phyloP scores from a whole-genome alignment of 2,797 vertebrate genomes.

The Peromyscus melanophrys region DNA sequence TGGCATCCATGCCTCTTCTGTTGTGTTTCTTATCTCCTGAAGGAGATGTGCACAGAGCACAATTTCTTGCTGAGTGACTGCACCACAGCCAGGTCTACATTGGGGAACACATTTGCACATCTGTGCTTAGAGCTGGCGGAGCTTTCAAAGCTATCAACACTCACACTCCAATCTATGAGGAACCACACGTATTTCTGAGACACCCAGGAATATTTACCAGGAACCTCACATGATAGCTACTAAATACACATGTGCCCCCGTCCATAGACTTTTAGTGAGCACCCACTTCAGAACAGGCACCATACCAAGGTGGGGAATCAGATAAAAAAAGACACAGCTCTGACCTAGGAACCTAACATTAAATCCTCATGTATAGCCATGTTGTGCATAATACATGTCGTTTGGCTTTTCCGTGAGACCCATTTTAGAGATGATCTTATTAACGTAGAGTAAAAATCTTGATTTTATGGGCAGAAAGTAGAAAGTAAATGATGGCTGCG shows the following conservation, averaged over 20 bases:
- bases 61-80: neutral
- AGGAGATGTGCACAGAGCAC: neutral
- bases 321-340: neutral
- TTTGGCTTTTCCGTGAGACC: neutral
- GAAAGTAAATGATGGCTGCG: neutral
- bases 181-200: neutral
- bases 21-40: neutral
- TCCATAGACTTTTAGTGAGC: neutral
- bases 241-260: too few species aligned
- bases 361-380: accelerated
- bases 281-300: neutral
- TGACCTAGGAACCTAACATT: neutral
- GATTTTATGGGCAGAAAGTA: neutral
- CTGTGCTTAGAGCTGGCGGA: neutral
- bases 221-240: neutral
- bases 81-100: neutral
- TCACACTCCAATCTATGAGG: neutral
- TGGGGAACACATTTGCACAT: neutral
- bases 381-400: neutral
- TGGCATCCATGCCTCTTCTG: too few species aligned
- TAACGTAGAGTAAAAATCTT: constrained; percentile 1
- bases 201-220: too few species aligned
- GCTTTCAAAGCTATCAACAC: accelerated
- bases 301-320: neutral
- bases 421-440: neutral